A percentile compares a stretch with the other conserved stretches of the same genome.
phyloP scores from a whole-genome alignment of 1,140 invertebrate species.

The Tetraneura akinire region DNA sequence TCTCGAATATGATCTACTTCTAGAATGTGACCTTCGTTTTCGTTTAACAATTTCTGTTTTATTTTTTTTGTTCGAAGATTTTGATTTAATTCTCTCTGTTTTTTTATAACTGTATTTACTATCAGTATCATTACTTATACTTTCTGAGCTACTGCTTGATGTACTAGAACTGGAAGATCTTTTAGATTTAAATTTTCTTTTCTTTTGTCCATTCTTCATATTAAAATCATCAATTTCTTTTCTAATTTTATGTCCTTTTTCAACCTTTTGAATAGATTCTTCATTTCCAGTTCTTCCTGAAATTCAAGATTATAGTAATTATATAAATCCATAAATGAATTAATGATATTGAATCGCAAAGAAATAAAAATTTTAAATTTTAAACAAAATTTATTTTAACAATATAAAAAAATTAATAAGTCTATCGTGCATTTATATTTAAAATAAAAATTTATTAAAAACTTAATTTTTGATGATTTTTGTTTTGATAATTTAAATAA shows the following conservation, averaged over 20 bases:
- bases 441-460: too few relatives aligned
- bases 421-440: too few relatives aligned
- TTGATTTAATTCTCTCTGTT: constrained; percentile 15
- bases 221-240: background rate
- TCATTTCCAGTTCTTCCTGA: background rate
- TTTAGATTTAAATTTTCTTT: constrained; percentile 22
- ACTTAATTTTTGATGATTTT: too few relatives aligned
- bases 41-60: background rate
- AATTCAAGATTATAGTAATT: background rate
- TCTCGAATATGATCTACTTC: constrained; percentile 6
- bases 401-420: too few relatives aligned
- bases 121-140: constrained; percentile 2
- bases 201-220: constrained; percentile 8
- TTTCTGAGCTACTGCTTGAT: constrained; percentile 28
- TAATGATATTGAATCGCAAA: too few relatives aligned
- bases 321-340: background rate
- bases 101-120: constrained; percentile 24
- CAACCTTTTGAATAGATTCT: background rate
- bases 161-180: constrained; percentile 22
- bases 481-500: too few relatives aligned
- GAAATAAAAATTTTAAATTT: too few relatives aligned
- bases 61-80: constrained; percentile 2
- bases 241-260: background rate
- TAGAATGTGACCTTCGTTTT: constrained; percentile 1
- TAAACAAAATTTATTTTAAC: too few relatives aligned